A percentile compares a stretch with the other conserved stretches of the same genome.
Conservation (phyloP, 2,888 invertebrate species). For the Pimpla rufipes region DNA sequence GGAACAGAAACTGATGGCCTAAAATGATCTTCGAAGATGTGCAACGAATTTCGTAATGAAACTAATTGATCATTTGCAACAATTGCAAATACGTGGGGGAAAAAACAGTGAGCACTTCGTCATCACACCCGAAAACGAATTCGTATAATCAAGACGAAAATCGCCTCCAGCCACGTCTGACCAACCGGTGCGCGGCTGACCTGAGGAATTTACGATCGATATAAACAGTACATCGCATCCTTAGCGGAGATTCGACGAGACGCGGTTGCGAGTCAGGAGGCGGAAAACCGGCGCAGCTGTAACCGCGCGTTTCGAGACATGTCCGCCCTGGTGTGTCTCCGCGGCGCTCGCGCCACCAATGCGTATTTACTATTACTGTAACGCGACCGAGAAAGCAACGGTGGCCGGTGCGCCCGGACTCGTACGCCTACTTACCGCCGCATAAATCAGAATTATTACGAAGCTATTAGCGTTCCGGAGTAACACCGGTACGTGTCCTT, state of each 20-base stretch:
- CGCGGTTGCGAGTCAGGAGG: background rate
- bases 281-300: background rate
- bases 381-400: conserved; percentile 48
- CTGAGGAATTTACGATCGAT: background rate
- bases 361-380: conserved; percentile 59
- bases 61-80: no score
- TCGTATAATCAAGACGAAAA: no score
- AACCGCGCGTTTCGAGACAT: conserved; percentile 10
- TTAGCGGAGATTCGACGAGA: background rate
- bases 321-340: background rate
- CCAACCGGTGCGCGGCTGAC: no score
- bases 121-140: no score
- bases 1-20: no score
- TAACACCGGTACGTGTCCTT: conserved; percentile 83
- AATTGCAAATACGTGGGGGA: no score
- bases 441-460: conserved; percentile 84
- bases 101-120: no score
- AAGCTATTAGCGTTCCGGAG: conserved; percentile 82
- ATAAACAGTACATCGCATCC: background rate
- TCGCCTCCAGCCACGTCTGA: no score
- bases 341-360: background rate
- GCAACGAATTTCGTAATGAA: no score
- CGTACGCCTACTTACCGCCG: conserved; percentile 79
- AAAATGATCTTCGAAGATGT: no score
- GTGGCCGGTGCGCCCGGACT: conserved; percentile 71